Conservation (phyloP, 2,888 invertebrate genomes). For the Volucella zonaria region DNA sequence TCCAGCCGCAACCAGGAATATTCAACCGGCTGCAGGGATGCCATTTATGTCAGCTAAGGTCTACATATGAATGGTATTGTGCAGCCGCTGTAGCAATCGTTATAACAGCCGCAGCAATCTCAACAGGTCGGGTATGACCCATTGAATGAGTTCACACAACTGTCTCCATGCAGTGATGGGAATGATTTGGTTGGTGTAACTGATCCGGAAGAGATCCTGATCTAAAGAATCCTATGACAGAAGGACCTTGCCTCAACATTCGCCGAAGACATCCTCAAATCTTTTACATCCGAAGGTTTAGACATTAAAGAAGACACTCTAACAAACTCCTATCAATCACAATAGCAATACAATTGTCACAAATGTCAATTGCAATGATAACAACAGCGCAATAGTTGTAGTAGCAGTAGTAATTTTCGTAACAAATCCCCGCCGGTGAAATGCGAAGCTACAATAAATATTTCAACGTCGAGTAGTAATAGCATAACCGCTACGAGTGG, state of each 20-base stretch:
- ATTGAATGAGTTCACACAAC: no score
- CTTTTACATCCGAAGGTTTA: slow-evolving; percentile 88
- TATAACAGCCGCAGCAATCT: no score
- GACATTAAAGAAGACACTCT: slow-evolving; percentile 64
- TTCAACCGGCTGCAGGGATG: no score
- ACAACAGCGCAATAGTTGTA: slow-evolving; percentile 71
- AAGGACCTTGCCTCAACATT: slow-evolving; percentile 90
- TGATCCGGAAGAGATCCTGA: no score
- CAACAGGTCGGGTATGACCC: no score
- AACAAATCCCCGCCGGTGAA: slow-evolving; percentile 78
- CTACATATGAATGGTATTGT: no score
- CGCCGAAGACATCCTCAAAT: slow-evolving; percentile 93
- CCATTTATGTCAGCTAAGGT: no score
- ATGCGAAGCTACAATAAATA: slow-evolving; percentile 80
- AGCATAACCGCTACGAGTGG: slow-evolving; percentile 52
- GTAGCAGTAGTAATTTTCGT: slow-evolving; percentile 67
- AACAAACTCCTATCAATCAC: slow-evolving; percentile 71
- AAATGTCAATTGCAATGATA: slow-evolving; percentile 68
- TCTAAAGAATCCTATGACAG: no score
- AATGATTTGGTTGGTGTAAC: no score
- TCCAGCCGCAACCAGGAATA: no score
- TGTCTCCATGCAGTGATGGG: no score
- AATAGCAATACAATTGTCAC: slow-evolving; percentile 68
- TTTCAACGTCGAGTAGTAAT: slow-evolving; percentile 76
- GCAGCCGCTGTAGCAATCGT: no score